These are phyloP conservation scores for Neodontobutis hainanensis DNA, from an alignment of 2,113 vertebrate species.

Conservation along the genomic window DNA sequence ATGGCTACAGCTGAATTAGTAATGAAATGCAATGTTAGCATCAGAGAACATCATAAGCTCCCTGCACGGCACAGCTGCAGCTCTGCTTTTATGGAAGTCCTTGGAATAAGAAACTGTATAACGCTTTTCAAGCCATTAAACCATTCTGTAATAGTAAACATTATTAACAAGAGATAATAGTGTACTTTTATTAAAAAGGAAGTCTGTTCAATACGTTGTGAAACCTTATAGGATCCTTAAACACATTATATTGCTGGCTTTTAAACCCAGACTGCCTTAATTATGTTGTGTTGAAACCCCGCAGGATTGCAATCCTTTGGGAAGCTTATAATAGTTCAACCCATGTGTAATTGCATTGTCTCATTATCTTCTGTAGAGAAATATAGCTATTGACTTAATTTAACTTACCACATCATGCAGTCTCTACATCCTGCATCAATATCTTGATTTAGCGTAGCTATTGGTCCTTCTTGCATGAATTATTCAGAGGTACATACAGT, in stretches of 20 bases:
- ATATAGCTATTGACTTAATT: slow-evolving; percentile 40
- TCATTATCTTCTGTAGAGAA: slow-evolving; percentile 48
- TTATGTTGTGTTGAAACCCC: slow-evolving; percentile 58
- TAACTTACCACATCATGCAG: slow-evolving; percentile 24
- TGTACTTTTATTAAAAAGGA: slow-evolving; percentile 43
- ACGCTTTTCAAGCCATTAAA: slow-evolving; percentile 37
- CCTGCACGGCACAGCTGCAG: slow-evolving; percentile 50
- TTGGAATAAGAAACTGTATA: slow-evolving; percentile 44
- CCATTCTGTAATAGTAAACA: slow-evolving; percentile 28
- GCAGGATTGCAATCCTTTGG: slow-evolving; percentile 46
- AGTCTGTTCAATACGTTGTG: slow-evolving; percentile 3
- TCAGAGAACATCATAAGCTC: slow-evolving; percentile 48
- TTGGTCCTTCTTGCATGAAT: not conserved
- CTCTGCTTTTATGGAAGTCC: slow-evolving; percentile 50
- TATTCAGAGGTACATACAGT: slow-evolving; percentile 9
- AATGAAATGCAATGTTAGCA: slow-evolving; percentile 71
- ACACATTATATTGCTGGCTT: slow-evolving; percentile 45
- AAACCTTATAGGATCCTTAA: slow-evolving; percentile 42
- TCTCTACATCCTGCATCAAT: slow-evolving; percentile 18
- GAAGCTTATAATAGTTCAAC: slow-evolving; percentile 55
- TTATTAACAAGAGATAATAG: slow-evolving; percentile 33
- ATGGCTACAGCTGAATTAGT: slow-evolving; percentile 76
- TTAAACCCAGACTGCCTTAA: slow-evolving; percentile 58
- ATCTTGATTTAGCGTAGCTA: slow-evolving; percentile 19
- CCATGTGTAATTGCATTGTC: slow-evolving; percentile 60